Evolutionary conservation across 2,888 invertebrate species (phyloP).

Genomic region (Pristionchus japonicus): DNA sequence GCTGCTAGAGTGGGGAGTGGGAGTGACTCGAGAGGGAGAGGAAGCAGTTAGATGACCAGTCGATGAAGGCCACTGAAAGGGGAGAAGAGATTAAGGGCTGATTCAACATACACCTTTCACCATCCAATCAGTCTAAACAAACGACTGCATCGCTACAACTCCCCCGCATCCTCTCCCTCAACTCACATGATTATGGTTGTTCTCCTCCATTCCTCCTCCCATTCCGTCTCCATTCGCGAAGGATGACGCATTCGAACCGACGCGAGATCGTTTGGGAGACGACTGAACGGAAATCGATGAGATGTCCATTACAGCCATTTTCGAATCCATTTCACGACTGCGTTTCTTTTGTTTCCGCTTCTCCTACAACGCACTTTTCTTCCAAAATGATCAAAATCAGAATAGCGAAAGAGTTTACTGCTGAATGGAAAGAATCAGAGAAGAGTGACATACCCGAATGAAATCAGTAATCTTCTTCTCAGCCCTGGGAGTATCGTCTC

Average conservation of each 20-base stretch:
- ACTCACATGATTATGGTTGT: conserved; percentile 37
- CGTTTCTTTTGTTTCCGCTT: background rate
- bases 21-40: conserved; percentile 42
- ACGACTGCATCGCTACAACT: too few species aligned
- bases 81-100: background rate
- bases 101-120: background rate
- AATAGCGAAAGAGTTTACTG: background rate
- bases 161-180: too few species aligned
- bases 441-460: conserved; percentile 48
- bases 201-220: background rate
- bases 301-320: background rate
- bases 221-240: background rate
- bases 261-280: conserved; percentile 36
- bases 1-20: conserved; percentile 5
- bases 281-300: background rate
- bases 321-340: background rate
- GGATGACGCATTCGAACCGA: conserved; percentile 22
- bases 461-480: conserved; percentile 66
- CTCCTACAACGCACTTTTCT: background rate
- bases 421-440: background rate
- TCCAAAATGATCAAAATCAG: background rate
- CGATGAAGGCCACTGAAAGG: conserved; percentile 4
- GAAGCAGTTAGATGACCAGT: background rate
- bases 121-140: background rate
- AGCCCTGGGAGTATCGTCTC: conserved; percentile 59